Base-by-base conservation (phyloP, 2,113 vertebrate genomes). In the Gracilinanus agilis region DNA sequence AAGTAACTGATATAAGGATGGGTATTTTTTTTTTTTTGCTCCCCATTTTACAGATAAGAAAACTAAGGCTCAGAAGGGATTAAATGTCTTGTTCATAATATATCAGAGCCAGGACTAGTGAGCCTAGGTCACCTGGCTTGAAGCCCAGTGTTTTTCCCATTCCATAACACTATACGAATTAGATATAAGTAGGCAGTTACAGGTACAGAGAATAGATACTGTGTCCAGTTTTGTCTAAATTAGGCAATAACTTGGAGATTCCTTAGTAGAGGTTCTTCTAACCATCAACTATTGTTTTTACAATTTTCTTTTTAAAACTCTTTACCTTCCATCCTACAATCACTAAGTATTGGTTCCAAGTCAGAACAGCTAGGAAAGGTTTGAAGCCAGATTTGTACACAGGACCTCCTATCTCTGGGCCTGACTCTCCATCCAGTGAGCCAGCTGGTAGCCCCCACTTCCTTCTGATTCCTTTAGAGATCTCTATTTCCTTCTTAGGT, bases 101-200 rank as follows among this genome's bases (percentile, higher is more conserved):
- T n/a, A 34, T 75, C 29, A 67, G 34, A n/a, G 67, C n/a, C n/a
- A 83, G n/a, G 19, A 40, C 16, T 23, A 83, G 19, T 55, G 55
- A 19, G 19, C 55, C 16, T 55, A 24, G 55, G 55, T 3, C n/a
- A 21, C 19, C n/a, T 40, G n/a, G 1, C 19, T 83, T 83, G 67
- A 83, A 83, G 67, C 3, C 67, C 67, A 40, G 67, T 75, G 16
- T 75, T 75, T 75, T 61, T 29, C 58, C 27, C 25, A 61, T 27
- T 61, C 27, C 34, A 12, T 67, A 13, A 67, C 4, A 67, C 58
- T 13, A 89, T 90, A 53, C 16, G 53, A 67, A 83, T 94, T 91
- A 90, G 27, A 61, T 83, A 40, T 89, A 9, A 92, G 58, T 89
- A 90, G 92, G 44, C 44, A 96, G 53, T 56, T 89, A 44, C 3